phyloP scores from a whole-genome alignment of 1,140 invertebrate genomes.

The Agrypnia vestita region DNA sequence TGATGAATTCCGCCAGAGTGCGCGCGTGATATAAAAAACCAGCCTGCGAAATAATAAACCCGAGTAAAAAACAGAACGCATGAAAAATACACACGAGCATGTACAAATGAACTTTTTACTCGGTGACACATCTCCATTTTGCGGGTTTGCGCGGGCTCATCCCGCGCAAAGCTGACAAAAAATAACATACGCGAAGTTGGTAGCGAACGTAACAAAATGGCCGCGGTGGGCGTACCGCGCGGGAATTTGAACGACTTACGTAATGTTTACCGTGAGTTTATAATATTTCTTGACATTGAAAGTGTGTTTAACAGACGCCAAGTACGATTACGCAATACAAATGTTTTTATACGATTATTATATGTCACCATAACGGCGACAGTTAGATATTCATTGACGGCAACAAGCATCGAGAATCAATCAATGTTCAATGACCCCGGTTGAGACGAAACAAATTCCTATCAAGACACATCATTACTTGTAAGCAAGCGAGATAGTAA shows the following conservation, averaged over 20 bases:
- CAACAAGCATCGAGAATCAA: too few relatives aligned
- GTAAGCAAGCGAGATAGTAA: too few relatives aligned
- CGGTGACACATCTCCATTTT: background rate
- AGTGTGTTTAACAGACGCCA: background rate
- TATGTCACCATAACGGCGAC: too few relatives aligned
- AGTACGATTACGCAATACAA: background rate
- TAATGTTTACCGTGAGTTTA: conserved; percentile 25
- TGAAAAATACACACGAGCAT: background rate
- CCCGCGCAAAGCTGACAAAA: background rate
- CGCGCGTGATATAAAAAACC: background rate
- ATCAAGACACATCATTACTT: too few relatives aligned
- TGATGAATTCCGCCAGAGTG: background rate
- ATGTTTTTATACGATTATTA: too few relatives aligned
- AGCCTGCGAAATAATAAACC: background rate
- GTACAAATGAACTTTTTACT: background rate
- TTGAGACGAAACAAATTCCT: too few relatives aligned
- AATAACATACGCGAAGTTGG: conserved; percentile 46
- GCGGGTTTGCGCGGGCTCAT: too few relatives aligned
- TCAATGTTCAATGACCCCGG: too few relatives aligned
- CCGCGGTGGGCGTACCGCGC: conserved; percentile 29
- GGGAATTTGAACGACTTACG: conserved; percentile 34
- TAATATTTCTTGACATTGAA: conserved; percentile 37
- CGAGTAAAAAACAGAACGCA: background rate
- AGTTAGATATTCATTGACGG: too few relatives aligned
- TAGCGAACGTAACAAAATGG: conserved; percentile 32